Evolutionary conservation across 1,140 invertebrate genomes (phyloP), one percentile per base, ranked within the genome.

Genomic region (Metopolophium dirhodum): DNA sequence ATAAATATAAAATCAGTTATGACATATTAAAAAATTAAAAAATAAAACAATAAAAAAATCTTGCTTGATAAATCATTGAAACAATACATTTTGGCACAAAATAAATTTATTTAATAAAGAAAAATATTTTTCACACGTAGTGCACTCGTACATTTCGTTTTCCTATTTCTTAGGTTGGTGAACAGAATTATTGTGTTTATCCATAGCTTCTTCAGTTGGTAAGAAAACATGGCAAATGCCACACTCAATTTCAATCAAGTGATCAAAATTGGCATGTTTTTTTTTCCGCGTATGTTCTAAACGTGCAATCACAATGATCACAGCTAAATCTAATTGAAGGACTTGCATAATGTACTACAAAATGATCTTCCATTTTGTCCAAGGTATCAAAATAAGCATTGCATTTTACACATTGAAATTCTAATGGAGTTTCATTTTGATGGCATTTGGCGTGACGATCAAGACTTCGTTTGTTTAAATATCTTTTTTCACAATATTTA

Each of bases 361-460:
- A 92, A 85, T 92, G 91, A 14, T 92, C 91, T 92, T 92, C 91
- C 91, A 92, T 92, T 82, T 92, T 82, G 47, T 92, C 77, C 77
- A 92, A 0, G 14, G 77, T 49, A 37, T 92, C 91, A 54, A 92
- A 92, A 85, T 92, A 83, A 23, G 91, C 91, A 85, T 92, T 92
- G 26, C 91, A 92, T 51, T 85, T 92, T 2, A 92, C 91, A 83
- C 91, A 92, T 83, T 92, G 91, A 85, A 92, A 92, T 30, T 92
- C 91, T 54, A 92, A 85, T 37, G 68, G 47, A 51, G 45, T 41
- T 51, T 14, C 30, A 49, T 49, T 92, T 37, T 92, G 41, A 51
- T 91, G 77, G 11, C 11, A 26, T 30, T 54, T 92, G n/a, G 54
- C 41, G 18, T 92, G 91, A 51, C 91, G 91, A 8, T 85, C 91